A percentile compares a stretch with the other conserved stretches of the same genome.
Conservation (phyloP, 2,113 vertebrate genomes). For the Hassar affinis region DNA sequence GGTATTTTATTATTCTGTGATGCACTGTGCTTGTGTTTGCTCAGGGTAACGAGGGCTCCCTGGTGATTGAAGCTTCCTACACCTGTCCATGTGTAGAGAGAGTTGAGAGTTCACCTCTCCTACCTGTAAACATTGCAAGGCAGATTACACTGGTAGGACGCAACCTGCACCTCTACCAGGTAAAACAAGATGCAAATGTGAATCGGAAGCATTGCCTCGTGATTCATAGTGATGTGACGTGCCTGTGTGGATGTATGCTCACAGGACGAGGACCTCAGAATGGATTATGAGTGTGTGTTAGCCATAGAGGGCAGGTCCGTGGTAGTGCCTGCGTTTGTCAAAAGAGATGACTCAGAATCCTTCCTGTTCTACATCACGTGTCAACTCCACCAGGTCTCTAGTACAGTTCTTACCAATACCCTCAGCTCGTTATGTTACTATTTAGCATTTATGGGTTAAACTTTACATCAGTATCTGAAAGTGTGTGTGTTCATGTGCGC, state of each 20-base stretch:
- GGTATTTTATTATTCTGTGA: background rate
- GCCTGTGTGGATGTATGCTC: slow-evolving; percentile 22
- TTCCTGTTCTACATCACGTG: slow-evolving; percentile 83
- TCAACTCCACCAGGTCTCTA: slow-evolving; percentile 75
- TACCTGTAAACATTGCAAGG: slow-evolving; percentile 83
- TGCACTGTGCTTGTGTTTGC: slow-evolving; percentile 13
- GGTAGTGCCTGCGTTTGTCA: slow-evolving; percentile 79
- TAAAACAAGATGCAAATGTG: slow-evolving; percentile 52
- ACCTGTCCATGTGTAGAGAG: slow-evolving; percentile 87
- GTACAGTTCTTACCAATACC: background rate
- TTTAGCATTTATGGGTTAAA: background rate
- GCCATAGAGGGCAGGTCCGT: slow-evolving; percentile 81
- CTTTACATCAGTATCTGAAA: background rate
- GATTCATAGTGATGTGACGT: background rate
- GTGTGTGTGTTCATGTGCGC: background rate
- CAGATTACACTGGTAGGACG: slow-evolving; percentile 84
- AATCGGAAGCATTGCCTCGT: background rate
- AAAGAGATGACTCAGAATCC: slow-evolving; percentile 69
- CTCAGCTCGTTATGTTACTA: background rate
- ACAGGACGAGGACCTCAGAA: slow-evolving; percentile 75
- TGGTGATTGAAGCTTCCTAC: slow-evolving; percentile 64
- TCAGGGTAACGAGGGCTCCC: slow-evolving; percentile 70
- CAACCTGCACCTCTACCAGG: slow-evolving; percentile 88
- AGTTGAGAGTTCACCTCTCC: slow-evolving; percentile 78
- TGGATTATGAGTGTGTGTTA: slow-evolving; percentile 86